Percentiles rank a stretch among this genome's conserved stretches.
Conservation (phyloP, 2,888 invertebrate genomes). For the Cerceris ruficornis region DNA sequence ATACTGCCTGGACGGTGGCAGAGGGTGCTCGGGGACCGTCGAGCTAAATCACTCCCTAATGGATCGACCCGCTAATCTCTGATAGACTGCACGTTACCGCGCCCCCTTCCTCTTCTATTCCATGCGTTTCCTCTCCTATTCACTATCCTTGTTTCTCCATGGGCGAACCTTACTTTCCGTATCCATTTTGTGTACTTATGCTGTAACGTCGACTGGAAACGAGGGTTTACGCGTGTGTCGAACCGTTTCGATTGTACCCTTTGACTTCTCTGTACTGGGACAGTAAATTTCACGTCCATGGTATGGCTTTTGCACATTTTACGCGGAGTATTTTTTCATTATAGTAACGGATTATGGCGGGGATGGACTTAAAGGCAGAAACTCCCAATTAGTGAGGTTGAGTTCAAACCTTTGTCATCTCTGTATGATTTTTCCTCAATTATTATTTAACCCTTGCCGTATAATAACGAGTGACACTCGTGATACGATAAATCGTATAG, state of each 20-base stretch:
- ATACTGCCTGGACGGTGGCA: conserved; percentile 39
- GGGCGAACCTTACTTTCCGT: conserved; percentile 23
- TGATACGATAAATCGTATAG: too few relatives aligned
- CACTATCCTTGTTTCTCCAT: conserved; percentile 32
- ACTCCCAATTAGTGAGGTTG: too few relatives aligned
- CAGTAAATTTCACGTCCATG: too few relatives aligned
- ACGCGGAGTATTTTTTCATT: too few relatives aligned
- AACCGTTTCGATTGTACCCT: conserved; percentile 29
- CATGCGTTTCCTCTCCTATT: conserved; percentile 34
- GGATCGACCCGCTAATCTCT: conserved; percentile 77
- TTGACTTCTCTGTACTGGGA: neutral
- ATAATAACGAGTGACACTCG: too few relatives aligned
- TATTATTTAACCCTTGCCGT: too few relatives aligned
- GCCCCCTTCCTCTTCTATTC: conserved; percentile 28
- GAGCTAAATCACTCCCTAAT: conserved; percentile 76
- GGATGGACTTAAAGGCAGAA: too few relatives aligned
- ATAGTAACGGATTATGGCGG: too few relatives aligned
- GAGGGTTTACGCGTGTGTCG: conserved; percentile 34
- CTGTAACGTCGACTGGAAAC: conserved; percentile 27
- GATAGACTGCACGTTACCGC: conserved; percentile 70
- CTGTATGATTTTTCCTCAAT: too few relatives aligned
- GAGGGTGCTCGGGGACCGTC: conserved; percentile 69
- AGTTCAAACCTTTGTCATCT: too few relatives aligned
- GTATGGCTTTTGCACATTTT: too few relatives aligned
- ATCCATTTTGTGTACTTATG: conserved; percentile 31